Base-by-base conservation (phyloP, 2,113 vertebrate species). In the Campylomormyrus numenius region DNA sequence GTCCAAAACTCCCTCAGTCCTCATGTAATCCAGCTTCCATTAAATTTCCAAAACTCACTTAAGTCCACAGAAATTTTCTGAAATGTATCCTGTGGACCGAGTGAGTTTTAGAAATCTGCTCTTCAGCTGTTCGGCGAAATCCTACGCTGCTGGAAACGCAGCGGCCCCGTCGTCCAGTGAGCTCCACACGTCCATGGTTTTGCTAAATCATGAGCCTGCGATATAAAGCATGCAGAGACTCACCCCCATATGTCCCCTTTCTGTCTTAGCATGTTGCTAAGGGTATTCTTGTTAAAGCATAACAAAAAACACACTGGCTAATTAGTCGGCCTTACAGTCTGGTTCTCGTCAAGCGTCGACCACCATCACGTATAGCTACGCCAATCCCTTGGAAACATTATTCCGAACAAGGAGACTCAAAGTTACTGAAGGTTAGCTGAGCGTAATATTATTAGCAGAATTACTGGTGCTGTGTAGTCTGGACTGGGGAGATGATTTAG, bases 401-500 rank as follows among this genome's bases (percentile, higher is more conserved):
- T 48, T 27, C 7, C 6, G 35, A 77, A 15, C 74, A 77, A 17
- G 17, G 35, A 5, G 35, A 80, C 74, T 80, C 13, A 19, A 42
- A 80, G 74, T 80, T 80, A 42, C 74, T 80, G 35, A 80, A 42
- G 31, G 74, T 80, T 39, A 80, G 74, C 31, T 42, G 31, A 80
- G 35, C 6, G 13, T 42, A 80, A 80, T 85, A 42, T 45, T 24
- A 48, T 24, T 87, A 35, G 49, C 31, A 7, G 85, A 39, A 87
- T 53, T 87, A 48, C 27, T 35, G 85, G 50, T 21, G 50, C 48
- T 8, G 27, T 31, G 53, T 35, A 39, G 49, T 39, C 27, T 39
- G 85, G 50, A 87, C 27, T 90, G 80, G 62, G 1, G 27, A 17
- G 35, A 24, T 56, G 56, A 92, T 90, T 89, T 88, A 90, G 87